Evolutionary conservation across 2,797 vertebrate genomes (phyloP).

Genomic region (Tenualosa thibaudeaui): DNA sequence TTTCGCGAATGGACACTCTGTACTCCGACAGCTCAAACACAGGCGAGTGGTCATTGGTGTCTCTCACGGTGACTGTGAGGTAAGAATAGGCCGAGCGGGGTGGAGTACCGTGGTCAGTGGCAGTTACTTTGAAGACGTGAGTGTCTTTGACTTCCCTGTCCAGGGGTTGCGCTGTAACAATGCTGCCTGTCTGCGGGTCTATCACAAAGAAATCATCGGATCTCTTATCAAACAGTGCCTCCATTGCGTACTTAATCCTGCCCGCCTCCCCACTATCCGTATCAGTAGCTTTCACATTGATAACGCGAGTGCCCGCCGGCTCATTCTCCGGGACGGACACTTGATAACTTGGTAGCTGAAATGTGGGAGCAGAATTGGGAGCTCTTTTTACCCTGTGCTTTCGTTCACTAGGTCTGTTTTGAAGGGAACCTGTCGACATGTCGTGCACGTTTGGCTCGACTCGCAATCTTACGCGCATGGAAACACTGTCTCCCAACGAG

Average conservation of each 20-base stretch:
- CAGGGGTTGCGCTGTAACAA: slow-evolving; percentile 81
- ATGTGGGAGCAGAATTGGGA: slow-evolving; percentile 80
- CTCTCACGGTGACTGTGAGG: slow-evolving; percentile 91
- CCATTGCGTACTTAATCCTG: slow-evolving; percentile 87
- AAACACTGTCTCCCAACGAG: slow-evolving; percentile 50
- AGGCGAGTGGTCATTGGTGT: slow-evolving; percentile 92
- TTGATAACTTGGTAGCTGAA: slow-evolving; percentile 91
- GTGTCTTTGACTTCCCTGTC: slow-evolving; percentile 95
- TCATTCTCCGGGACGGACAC: slow-evolving; percentile 93
- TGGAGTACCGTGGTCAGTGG: slow-evolving; percentile 81
- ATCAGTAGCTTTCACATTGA: slow-evolving; percentile 88
- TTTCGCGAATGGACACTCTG: slow-evolving; percentile 86
- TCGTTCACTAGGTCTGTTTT: slow-evolving; percentile 31
- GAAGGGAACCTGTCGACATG: slow-evolving; percentile 33
- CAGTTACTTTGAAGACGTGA: slow-evolving; percentile 90
- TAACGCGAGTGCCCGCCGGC: slow-evolving; percentile 83
- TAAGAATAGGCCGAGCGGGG: slow-evolving; percentile 79
- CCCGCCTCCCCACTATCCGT: slow-evolving; percentile 90
- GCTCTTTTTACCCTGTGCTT: slow-evolving; percentile 70
- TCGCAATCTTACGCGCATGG: slow-evolving; percentile 60
- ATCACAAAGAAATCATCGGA: slow-evolving; percentile 88
- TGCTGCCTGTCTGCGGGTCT: slow-evolving; percentile 79
- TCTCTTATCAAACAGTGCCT: slow-evolving; percentile 88
- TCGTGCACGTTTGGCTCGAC: slow-evolving; percentile 39
- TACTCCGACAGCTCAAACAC: slow-evolving; percentile 93